These are phyloP conservation scores for Rousettus leschenaultii DNA, from an alignment of 2,113 vertebrate species.

Conservation along the genomic window DNA sequence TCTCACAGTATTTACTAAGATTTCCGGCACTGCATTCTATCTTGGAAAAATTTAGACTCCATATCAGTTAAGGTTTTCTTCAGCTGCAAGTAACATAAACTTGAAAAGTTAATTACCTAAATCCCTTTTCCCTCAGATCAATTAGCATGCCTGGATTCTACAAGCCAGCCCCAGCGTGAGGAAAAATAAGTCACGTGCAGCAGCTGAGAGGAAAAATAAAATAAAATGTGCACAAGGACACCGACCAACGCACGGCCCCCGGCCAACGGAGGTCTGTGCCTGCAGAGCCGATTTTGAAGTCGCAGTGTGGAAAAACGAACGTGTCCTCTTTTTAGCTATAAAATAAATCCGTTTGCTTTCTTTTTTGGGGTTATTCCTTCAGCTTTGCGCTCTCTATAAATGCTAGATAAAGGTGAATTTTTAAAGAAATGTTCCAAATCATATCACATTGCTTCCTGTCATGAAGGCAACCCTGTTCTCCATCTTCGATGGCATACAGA, in stretches of 20 bases:
- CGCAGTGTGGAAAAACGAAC: no score
- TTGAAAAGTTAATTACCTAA: neutral
- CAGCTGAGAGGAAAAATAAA: neutral
- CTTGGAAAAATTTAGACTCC: neutral
- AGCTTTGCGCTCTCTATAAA: neutral
- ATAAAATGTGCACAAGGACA: fast-evolving
- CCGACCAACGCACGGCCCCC: no score
- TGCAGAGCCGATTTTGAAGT: neutral
- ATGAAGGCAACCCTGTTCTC: neutral
- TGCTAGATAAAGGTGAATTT: neutral
- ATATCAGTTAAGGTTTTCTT: neutral
- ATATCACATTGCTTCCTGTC: neutral
- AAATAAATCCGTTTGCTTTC: neutral
- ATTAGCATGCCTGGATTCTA: neutral
- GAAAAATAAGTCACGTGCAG: neutral
- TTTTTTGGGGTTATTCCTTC: neutral
- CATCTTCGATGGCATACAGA: neutral
- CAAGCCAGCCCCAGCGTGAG: no score
- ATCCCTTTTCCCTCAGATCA: neutral
- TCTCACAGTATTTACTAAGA: neutral
- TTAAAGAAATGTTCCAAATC: neutral
- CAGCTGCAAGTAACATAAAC: neutral
- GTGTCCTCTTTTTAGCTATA: no score
- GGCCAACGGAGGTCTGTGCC: neutral
- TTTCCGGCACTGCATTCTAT: neutral